Percentiles rank a stretch among this genome's conserved stretches.
These are phyloP conservation scores for Dicyrtoma fusca DNA, from an alignment of 2,888 invertebrate species.

Conservation along the genomic window DNA sequence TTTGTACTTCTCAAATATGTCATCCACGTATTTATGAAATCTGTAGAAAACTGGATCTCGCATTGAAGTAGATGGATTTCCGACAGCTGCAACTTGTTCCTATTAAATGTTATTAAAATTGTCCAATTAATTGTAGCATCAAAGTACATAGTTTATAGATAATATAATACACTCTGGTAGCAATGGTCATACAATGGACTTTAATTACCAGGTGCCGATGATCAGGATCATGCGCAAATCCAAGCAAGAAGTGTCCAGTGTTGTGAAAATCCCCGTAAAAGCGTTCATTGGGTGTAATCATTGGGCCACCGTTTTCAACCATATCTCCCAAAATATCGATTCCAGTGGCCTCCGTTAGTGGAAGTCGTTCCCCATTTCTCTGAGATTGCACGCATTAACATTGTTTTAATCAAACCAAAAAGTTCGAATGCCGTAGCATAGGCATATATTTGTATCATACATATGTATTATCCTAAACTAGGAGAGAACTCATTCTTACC, in stretches of 20 bases:
- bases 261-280: slow-evolving; percentile 76
- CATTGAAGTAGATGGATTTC: slow-evolving; percentile 83
- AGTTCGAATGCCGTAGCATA: too few species aligned
- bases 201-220: slow-evolving; percentile 68
- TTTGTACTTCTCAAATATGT: slow-evolving; percentile 67
- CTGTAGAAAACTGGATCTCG: slow-evolving; percentile 84
- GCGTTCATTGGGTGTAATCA: slow-evolving; percentile 59
- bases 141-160: slow-evolving; percentile 8
- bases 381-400: too few species aligned
- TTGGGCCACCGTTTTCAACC: slow-evolving; percentile 68
- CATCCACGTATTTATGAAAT: slow-evolving; percentile 80
- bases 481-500: too few species aligned
- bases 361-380: slow-evolving; percentile 62
- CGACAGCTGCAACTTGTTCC: slow-evolving; percentile 82
- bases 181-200: too few species aligned
- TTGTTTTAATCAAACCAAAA: too few species aligned
- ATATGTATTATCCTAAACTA: too few species aligned
- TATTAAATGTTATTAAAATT: too few species aligned
- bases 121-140: neutral
- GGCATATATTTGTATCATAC: too few species aligned
- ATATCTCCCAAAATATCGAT: slow-evolving; percentile 80
- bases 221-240: slow-evolving; percentile 80
- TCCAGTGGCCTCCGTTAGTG: slow-evolving; percentile 70
- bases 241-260: slow-evolving; percentile 77
- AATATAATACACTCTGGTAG: neutral